phyloP scores from a whole-genome alignment of 2,113 vertebrate genomes.

The Podarcis cretensis region DNA sequence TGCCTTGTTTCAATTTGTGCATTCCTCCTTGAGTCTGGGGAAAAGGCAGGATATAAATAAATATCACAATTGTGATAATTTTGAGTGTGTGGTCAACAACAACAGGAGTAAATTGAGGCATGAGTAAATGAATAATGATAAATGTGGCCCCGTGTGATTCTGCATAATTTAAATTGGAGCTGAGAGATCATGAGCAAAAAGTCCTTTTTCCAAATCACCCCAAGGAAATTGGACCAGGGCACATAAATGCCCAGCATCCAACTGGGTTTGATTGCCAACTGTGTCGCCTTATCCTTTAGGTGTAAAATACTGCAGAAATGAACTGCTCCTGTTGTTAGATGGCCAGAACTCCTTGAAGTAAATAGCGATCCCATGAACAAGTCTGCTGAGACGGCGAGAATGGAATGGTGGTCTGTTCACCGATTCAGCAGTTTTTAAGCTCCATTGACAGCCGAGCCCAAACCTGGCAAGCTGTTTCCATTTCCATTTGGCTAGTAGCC shows the following conservation, averaged over 20 bases:
- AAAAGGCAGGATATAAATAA: too few relatives aligned
- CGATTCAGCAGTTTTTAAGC: background rate
- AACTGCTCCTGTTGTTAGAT: background rate
- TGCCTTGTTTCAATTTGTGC: too few relatives aligned
- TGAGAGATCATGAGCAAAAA: background rate
- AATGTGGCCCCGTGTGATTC: background rate
- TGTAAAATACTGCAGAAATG: background rate
- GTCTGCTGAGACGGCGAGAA: background rate
- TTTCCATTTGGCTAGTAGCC: slow-evolving; percentile 6
- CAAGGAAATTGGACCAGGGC: background rate
- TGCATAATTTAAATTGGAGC: background rate
- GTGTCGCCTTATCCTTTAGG: background rate
- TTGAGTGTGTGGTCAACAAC: too few relatives aligned
- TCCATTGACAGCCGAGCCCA: background rate
- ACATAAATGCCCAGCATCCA: background rate
- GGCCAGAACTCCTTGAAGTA: background rate
- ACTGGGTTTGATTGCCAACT: background rate
- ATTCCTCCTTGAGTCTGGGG: too few relatives aligned
- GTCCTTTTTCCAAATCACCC: too few relatives aligned
- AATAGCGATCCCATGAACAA: background rate
- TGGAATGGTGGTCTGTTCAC: background rate
- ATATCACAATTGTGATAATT: too few relatives aligned
- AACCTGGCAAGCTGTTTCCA: background rate
- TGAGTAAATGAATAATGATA: background rate
- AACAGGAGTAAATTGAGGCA: background rate